Evolutionary conservation across 2,113 vertebrate species (phyloP), one percentile per base, ranked within the genome.

Genomic region (Prionailurus bengalensis): DNA sequence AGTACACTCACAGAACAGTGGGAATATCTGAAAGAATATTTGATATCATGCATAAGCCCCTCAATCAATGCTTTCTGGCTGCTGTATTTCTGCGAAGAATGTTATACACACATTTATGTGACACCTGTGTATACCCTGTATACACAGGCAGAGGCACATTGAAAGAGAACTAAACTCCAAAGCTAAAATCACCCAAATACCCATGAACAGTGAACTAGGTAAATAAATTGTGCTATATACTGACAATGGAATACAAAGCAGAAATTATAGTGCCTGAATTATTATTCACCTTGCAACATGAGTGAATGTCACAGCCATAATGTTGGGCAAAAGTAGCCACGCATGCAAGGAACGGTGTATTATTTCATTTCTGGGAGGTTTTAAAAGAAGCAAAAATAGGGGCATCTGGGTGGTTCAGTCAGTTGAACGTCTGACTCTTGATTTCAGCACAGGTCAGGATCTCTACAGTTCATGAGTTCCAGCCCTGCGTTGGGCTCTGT

Each of bases 1-100:
- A 27, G 33, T 36, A 86, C n/a, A 80, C 3, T 78, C 42, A 27
- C 39, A n/a, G 4, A 73, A 89, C 23, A 73, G 80, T 66, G 51
- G 31, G 15, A 74, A n/a, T 83, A 79, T 79, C 66, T 88, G 82
- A 97, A 95, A 93, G 51, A 84, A 33, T 83, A 42, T 87, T 63
- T 82, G 58, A 95, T 96, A 63, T 39, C 53, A 91, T 58, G 25
- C 12, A 51, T 66, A 19, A 84, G 33, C 39, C 45, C 10, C 8
- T 21, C 73, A 73, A 91, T 45, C 14, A 29, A 66, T 51, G 8
- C 12, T 71, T 23, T 91, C 78, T 89, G 45, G 27, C 16, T 48
- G 12, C 61, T 65, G 5, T 36, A 61, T 55, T 48, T 74, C 65
- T 89, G 23, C 39, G 74, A 17, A 93, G 61, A 95, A 81, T 87